phyloP scores from a whole-genome alignment of 2,797 vertebrate genomes.

The Platyrinchus mystaceus region DNA sequence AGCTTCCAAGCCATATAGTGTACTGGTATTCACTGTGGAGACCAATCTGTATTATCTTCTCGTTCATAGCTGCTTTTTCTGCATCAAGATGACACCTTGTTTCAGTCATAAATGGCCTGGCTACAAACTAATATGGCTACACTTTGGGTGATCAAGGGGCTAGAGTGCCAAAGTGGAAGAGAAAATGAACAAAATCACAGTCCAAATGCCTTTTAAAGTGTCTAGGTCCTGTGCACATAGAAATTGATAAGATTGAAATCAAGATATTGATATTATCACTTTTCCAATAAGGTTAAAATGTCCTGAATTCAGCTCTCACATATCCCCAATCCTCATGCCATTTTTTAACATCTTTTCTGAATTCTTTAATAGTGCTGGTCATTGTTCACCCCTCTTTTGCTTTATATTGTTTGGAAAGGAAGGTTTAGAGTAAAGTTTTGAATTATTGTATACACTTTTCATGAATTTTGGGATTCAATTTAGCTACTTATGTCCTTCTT shows the following conservation, averaged over 20 bases:
- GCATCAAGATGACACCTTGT: background rate
- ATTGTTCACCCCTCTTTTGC: background rate
- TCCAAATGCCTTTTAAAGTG: background rate
- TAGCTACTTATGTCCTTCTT: background rate
- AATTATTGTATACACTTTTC: background rate
- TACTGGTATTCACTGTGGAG: background rate
- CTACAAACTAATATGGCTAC: background rate
- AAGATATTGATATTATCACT: background rate
- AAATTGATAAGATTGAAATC: background rate
- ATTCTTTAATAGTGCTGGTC: background rate
- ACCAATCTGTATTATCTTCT: background rate
- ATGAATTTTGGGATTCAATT: background rate
- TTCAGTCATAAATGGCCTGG: background rate
- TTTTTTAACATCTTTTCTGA: background rate
- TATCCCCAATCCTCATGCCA: background rate
- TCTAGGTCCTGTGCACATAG: background rate
- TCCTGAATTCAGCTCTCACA: background rate
- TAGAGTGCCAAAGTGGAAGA: background rate
- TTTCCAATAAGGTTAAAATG: background rate
- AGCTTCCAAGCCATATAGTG: background rate
- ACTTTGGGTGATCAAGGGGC: background rate
- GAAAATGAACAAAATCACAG: background rate
- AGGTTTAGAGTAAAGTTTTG: background rate
- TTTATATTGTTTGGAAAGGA: background rate
- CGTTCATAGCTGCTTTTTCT: background rate